These are phyloP conservation scores for Micropterix aruncella DNA, from an alignment of 2,888 invertebrate species.

Conservation along the genomic window DNA sequence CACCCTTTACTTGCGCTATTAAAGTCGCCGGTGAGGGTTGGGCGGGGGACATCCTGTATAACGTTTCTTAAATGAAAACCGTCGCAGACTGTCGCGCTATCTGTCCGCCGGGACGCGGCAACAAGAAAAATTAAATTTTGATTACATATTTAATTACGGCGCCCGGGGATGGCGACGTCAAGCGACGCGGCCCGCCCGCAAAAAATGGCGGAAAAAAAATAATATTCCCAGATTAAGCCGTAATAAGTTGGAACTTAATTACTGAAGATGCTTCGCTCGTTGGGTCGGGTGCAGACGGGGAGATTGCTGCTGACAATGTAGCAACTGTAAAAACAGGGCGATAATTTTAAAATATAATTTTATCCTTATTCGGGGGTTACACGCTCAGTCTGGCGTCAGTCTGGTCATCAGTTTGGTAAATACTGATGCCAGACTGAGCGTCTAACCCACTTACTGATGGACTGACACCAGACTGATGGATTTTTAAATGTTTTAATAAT, in stretches of 20 bases:
- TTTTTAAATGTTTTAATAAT: too few relatives aligned
- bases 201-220: constrained; percentile 10
- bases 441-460: too few relatives aligned
- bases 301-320: too few relatives aligned
- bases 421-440: too few relatives aligned
- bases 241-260: constrained; percentile 13
- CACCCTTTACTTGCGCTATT: too few relatives aligned
- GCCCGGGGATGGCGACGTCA: constrained; percentile 2
- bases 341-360: too few relatives aligned
- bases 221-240: constrained; percentile 13
- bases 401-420: too few relatives aligned
- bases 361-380: too few relatives aligned
- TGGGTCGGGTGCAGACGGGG: neutral
- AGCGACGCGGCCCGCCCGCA: constrained; percentile 4
- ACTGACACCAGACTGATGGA: too few relatives aligned
- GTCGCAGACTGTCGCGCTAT: neutral
- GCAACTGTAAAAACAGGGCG: too few relatives aligned
- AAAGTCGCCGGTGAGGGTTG: too few relatives aligned
- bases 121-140: constrained; percentile 14
- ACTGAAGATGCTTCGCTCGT: constrained; percentile 3
- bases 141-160: constrained; percentile 11
- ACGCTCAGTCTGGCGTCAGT: too few relatives aligned
- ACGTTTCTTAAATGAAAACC: neutral
- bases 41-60: neutral
- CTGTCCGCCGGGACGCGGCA: neutral